These are phyloP conservation scores for Onychostruthus taczanowskii DNA, from an alignment of 2,113 vertebrate genomes.

Conservation along the genomic window DNA sequence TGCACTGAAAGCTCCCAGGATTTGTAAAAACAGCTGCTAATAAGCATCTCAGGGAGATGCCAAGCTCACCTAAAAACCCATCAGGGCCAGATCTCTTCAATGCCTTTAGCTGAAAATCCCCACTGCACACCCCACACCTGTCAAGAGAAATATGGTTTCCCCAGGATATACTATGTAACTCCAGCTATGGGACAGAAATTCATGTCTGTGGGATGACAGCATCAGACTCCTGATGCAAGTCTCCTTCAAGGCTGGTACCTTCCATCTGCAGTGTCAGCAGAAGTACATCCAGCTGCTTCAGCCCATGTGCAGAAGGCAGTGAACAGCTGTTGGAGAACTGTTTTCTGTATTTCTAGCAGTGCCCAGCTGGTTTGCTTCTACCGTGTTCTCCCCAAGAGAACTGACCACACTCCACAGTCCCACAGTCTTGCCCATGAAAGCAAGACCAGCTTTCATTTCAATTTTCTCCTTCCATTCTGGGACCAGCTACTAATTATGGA, in stretches of 20 bases:
- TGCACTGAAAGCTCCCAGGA: background rate
- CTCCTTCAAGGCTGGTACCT: background rate
- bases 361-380: background rate
- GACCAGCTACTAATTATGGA: background rate
- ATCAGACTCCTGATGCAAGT: background rate
- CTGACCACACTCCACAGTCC: background rate
- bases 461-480: background rate
- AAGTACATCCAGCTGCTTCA: background rate
- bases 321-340: background rate
- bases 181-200: background rate
- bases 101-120: background rate
- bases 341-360: background rate
- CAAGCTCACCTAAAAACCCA: background rate
- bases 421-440: background rate
- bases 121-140: background rate
- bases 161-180: background rate
- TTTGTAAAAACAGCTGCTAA: background rate
- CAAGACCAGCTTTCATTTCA: too few relatives aligned
- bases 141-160: background rate
- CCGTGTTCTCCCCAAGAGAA: background rate
- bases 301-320: background rate
- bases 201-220: background rate
- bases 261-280: background rate
- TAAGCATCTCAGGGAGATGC: background rate
- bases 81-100: background rate